Evolutionary conservation across 2,888 invertebrate genomes (phyloP).

Genomic region (Blomia tropicalis): DNA sequence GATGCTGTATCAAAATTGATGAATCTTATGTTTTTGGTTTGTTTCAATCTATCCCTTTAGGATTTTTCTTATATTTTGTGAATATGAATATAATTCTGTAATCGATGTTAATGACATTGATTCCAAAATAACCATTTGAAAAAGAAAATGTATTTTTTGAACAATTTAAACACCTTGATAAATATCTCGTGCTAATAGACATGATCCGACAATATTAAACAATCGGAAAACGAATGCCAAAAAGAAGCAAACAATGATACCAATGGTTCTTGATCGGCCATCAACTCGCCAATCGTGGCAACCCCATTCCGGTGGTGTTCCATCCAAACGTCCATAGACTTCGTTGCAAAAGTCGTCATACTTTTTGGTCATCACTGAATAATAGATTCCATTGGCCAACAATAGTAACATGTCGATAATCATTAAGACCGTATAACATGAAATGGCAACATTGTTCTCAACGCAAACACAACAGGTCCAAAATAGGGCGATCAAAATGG

Average conservation of each 20-base stretch:
- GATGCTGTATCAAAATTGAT: not conserved
- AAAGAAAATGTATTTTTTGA: too few species aligned
- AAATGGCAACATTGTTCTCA: conserved; percentile 12
- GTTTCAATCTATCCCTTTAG: too few species aligned
- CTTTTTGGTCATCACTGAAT: conserved; percentile 2
- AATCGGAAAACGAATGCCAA: conserved; percentile 1
- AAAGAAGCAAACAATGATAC: conserved; percentile 15
- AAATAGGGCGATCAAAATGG: conserved; percentile 15
- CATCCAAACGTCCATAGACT: not conserved
- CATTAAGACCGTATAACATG: conserved; percentile 12
- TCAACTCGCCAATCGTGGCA: conserved; percentile 20
- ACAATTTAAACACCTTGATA: too few species aligned
- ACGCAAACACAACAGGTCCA: conserved; percentile 14
- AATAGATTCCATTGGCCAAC: conserved; percentile 15
- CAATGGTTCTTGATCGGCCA: conserved; percentile 15
- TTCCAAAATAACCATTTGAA: too few species aligned
- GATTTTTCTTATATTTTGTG: too few species aligned
- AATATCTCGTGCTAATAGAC: conserved; percentile 11
- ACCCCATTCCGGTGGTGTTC: conserved; percentile 18
- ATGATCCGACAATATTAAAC: conserved; percentile 19
- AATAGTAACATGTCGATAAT: conserved; percentile 15
- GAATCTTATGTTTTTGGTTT: too few species aligned
- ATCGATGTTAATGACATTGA: too few species aligned
- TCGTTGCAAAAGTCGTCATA: conserved; percentile 15
- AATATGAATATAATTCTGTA: too few species aligned